These are phyloP conservation scores for Bombus polaris DNA, from an alignment of 1,140 invertebrate species.

Conservation along the genomic window DNA sequence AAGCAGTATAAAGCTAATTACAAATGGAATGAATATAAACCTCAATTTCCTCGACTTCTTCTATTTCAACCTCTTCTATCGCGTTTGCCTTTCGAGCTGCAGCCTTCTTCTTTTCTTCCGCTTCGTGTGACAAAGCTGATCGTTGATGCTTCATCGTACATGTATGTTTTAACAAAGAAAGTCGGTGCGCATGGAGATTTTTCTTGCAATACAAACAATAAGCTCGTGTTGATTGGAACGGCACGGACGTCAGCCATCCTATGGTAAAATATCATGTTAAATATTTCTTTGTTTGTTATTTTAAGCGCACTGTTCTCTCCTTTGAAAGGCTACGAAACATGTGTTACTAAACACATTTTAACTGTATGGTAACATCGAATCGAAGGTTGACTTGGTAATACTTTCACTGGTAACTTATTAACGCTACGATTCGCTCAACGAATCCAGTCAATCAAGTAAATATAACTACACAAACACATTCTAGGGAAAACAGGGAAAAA, in stretches of 20 bases:
- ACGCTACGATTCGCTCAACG: conserved; percentile 2
- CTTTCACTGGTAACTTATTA: conserved; percentile 49
- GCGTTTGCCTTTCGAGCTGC: conserved; percentile 32
- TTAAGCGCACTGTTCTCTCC: background rate
- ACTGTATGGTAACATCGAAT: conserved; percentile 20
- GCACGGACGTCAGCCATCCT: conserved; percentile 84
- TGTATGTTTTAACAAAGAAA: conserved; percentile 85
- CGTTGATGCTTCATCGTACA: conserved; percentile 85
- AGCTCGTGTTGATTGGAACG: conserved; percentile 82
- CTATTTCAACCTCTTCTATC: conserved; percentile 53
- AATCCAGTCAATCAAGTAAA: background rate
- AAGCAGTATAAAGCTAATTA: background rate
- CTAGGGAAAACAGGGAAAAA: background rate
- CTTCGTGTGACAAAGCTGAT: conserved; percentile 78
- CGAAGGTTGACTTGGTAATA: background rate
- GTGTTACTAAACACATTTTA: conserved; percentile 26
- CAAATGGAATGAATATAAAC: conserved; percentile 6
- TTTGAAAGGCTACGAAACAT: background rate
- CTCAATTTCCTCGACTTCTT: conserved; percentile 37
- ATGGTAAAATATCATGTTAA: conserved; percentile 40
- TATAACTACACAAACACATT: background rate
- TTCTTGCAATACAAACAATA: conserved; percentile 85
- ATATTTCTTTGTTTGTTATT: conserved; percentile 1
- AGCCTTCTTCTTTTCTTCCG: conserved; percentile 57
- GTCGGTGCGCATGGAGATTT: conserved; percentile 84